Evolutionary conservation across 2,888 invertebrate genomes (phyloP).

Genomic region (Aleiodes leptofemur): DNA sequence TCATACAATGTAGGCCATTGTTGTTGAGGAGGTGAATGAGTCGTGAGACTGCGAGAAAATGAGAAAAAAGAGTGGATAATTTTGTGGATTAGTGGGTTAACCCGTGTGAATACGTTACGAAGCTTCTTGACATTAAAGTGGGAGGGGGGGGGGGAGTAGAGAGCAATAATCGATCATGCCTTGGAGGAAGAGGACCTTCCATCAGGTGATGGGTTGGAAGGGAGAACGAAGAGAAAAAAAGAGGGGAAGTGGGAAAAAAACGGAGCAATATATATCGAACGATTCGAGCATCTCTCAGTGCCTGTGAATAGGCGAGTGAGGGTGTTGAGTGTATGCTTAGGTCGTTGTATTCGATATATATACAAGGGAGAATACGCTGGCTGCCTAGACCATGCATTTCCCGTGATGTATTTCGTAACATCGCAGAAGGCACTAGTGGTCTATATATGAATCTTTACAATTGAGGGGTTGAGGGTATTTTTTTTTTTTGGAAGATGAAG

Average conservation of each 20-base stretch:
- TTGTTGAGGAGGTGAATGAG: conserved; percentile 18
- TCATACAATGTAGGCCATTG: conserved; percentile 15
- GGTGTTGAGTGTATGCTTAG: conserved; percentile 14
- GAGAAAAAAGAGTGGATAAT: background rate
- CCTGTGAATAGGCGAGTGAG: conserved; percentile 24
- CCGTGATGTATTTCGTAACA: conserved; percentile 47
- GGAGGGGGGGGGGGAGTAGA: conserved; percentile 59
- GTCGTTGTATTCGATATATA: conserved; percentile 7
- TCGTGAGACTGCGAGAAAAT: conserved; percentile 13
- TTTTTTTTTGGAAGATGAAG: conserved; percentile 1
- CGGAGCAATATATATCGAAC: conserved; percentile 5
- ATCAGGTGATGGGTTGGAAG: conserved; percentile 18
- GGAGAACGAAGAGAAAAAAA: background rate
- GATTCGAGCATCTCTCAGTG: conserved; percentile 27
- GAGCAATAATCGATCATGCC: conserved; percentile 66
- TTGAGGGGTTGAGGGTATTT: background rate
- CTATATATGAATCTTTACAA: conserved; percentile 29
- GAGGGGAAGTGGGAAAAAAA: background rate
- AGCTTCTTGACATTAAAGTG: conserved; percentile 48
- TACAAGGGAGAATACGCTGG: background rate
- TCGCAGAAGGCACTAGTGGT: conserved; percentile 26
- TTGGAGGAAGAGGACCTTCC: conserved; percentile 39
- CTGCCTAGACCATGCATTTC: conserved; percentile 44
- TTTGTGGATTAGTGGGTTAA: conserved; percentile 24
- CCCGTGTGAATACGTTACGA: conserved; percentile 20